A percentile compares a stretch with the other conserved stretches of the same genome.
Evolutionary conservation across 2,888 invertebrate species (phyloP).

Genomic region (Hemithea aestivaria): DNA sequence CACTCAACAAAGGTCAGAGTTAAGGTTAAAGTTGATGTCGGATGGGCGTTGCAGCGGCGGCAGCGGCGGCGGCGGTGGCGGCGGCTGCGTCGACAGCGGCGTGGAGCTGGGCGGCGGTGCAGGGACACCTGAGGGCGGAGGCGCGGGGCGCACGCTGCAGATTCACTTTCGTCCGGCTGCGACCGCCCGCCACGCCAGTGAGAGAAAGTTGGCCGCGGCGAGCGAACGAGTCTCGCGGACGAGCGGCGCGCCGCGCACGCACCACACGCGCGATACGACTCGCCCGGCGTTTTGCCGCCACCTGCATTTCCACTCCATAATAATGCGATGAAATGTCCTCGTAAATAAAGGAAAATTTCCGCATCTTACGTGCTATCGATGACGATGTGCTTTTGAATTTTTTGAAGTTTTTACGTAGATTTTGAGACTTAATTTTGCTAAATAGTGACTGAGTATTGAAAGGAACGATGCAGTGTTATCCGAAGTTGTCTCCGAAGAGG

Average conservation of each 20-base stretch:
- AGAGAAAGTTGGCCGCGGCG: constrained; percentile 78
- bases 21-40: constrained; percentile 75
- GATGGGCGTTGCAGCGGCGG: constrained; percentile 57
- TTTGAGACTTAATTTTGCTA: constrained; percentile 22
- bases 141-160: constrained; percentile 64
- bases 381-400: constrained; percentile 17
- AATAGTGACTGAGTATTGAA: constrained; percentile 37
- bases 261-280: constrained; percentile 54
- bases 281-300: constrained; percentile 41
- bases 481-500: constrained; percentile 65
- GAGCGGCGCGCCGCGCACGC: constrained; percentile 68
- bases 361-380: constrained; percentile 34
- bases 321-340: constrained; percentile 49
- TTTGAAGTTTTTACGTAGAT: constrained; percentile 22
- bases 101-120: constrained; percentile 53
- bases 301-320: constrained; percentile 46
- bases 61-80: constrained; percentile 43
- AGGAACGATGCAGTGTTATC: constrained; percentile 71
- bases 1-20: constrained; percentile 72
- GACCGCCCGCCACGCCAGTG: constrained; percentile 73
- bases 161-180: constrained; percentile 78
- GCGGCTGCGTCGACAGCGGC: constrained; percentile 50
- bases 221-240: constrained; percentile 75
- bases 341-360: constrained; percentile 44
- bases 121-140: constrained; percentile 53